These are phyloP conservation scores for Molothrus ater DNA, from an alignment of 2,797 vertebrate genomes.

Conservation along the genomic window DNA sequence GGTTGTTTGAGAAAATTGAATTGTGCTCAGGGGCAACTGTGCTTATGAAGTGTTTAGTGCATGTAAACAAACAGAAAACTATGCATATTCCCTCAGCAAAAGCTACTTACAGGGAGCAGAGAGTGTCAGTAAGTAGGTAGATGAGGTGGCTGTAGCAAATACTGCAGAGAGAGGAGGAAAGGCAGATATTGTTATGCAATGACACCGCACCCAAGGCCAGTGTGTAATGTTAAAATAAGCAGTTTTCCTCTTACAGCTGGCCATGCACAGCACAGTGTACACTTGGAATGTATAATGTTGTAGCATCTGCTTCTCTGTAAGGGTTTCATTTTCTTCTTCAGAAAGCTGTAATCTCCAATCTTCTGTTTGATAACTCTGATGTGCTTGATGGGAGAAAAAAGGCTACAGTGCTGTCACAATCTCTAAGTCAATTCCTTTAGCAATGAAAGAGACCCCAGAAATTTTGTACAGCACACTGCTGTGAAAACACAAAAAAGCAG, in stretches of 20 bases:
- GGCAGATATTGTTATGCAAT: background rate
- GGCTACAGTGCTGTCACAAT: background rate
- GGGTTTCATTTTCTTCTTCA: background rate
- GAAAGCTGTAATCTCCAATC: background rate
- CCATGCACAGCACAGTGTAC: background rate
- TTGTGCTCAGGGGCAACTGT: conserved; percentile 24
- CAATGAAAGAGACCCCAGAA: background rate
- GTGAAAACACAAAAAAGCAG: background rate
- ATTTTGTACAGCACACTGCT: background rate
- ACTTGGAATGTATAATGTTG: background rate
- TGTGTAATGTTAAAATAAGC: background rate
- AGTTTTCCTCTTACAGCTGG: background rate
- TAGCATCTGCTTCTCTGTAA: conserved; percentile 12
- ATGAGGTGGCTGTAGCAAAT: background rate
- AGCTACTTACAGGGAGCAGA: background rate
- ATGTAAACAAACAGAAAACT: conserved; percentile 40
- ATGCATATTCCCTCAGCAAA: conserved; percentile 8
- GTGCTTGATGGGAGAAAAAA: background rate
- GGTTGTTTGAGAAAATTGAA: conserved; percentile 39
- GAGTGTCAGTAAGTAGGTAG: background rate
- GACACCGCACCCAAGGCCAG: background rate
- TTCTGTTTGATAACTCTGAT: background rate
- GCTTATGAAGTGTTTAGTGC: conserved; percentile 24
- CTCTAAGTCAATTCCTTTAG: background rate
- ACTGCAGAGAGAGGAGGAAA: background rate